A percentile compares a stretch with the other conserved stretches of the same genome.
These are phyloP conservation scores for Cynopterus brachyotis DNA, from an alignment of 2,113 vertebrate genomes.

Conservation along the genomic window DNA sequence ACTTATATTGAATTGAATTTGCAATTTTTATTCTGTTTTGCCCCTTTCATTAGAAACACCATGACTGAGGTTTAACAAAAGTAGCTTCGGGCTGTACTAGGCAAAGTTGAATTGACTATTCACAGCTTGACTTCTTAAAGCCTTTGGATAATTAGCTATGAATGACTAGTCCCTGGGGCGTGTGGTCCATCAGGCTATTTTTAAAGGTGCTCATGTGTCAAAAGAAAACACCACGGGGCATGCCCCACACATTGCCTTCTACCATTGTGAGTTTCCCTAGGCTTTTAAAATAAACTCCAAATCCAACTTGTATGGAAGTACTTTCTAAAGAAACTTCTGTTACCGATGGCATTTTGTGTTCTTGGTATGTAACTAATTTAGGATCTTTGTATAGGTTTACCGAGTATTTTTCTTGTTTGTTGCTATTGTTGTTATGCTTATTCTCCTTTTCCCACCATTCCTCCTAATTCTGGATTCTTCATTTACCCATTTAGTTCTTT, in stretches of 20 bases:
- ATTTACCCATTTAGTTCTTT: background rate
- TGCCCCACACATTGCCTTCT: background rate
- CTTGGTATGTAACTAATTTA: background rate
- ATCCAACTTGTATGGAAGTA: slow-evolving; percentile 48
- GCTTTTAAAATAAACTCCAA: slow-evolving; percentile 60
- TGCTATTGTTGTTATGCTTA: background rate
- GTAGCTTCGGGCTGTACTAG: slow-evolving; percentile 66
- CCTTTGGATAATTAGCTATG: slow-evolving; percentile 74
- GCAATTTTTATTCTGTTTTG: slow-evolving; percentile 60
- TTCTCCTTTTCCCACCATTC: background rate
- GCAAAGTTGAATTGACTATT: slow-evolving; percentile 70
- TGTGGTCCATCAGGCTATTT: slow-evolving; percentile 63
- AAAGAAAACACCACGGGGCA: slow-evolving; percentile 60
- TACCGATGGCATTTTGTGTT: background rate
- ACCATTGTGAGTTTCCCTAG: slow-evolving; percentile 53
- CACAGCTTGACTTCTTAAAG: slow-evolving; percentile 67
- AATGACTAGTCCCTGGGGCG: slow-evolving; percentile 61
- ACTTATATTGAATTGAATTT: slow-evolving; percentile 33
- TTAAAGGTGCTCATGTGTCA: slow-evolving; percentile 68
- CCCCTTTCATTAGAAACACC: slow-evolving; percentile 64
- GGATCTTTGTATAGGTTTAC: background rate
- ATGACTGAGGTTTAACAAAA: slow-evolving; percentile 66
- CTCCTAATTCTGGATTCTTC: background rate
- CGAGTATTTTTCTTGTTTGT: background rate
- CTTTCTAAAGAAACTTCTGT: background rate